A percentile compares a stretch with the other conserved stretches of the same genome.
Evolutionary conservation across 2,797 vertebrate genomes (phyloP).

Genomic region (Poeciliopsis paucimaculata): DNA sequence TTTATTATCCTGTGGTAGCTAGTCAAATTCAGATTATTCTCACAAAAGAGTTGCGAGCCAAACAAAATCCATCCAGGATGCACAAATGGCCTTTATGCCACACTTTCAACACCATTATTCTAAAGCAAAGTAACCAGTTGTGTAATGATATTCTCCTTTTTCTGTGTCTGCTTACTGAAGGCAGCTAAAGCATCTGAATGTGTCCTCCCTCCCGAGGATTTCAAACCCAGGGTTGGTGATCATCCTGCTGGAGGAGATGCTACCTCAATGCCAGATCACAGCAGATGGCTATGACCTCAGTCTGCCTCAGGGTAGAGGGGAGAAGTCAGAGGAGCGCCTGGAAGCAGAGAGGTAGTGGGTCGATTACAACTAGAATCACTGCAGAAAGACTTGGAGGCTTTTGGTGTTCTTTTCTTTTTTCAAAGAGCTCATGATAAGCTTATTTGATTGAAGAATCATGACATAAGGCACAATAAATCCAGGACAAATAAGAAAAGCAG

Average conservation of each 20-base stretch:
- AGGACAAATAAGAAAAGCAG: slow-evolving; percentile 1
- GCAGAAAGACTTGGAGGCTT: not conserved
- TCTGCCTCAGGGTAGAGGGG: slow-evolving; percentile 24
- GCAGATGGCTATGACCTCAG: slow-evolving; percentile 71
- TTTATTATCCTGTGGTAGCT: not conserved
- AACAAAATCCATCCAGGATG: not conserved
- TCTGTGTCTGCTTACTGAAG: slow-evolving; percentile 63
- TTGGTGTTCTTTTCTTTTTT: not conserved
- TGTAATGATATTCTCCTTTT: not conserved
- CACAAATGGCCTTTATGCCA: not conserved
- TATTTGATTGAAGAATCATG: not conserved
- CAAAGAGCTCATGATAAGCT: not conserved
- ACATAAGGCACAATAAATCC: not conserved
- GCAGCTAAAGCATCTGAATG: slow-evolving; percentile 79
- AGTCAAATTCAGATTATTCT: not conserved
- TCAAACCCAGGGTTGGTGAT: slow-evolving; percentile 76
- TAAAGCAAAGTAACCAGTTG: not conserved
- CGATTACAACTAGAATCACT: not conserved
- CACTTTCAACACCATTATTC: not conserved
- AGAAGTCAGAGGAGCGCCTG: slow-evolving; percentile 8
- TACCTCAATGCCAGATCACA: slow-evolving; percentile 82
- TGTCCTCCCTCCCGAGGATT: slow-evolving; percentile 82
- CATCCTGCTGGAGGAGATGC: slow-evolving; percentile 89
- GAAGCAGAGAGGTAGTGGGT: slow-evolving; percentile 15
- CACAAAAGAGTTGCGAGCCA: not conserved